Conservation (phyloP, 2,888 invertebrate genomes). For the Cryptus armator region DNA sequence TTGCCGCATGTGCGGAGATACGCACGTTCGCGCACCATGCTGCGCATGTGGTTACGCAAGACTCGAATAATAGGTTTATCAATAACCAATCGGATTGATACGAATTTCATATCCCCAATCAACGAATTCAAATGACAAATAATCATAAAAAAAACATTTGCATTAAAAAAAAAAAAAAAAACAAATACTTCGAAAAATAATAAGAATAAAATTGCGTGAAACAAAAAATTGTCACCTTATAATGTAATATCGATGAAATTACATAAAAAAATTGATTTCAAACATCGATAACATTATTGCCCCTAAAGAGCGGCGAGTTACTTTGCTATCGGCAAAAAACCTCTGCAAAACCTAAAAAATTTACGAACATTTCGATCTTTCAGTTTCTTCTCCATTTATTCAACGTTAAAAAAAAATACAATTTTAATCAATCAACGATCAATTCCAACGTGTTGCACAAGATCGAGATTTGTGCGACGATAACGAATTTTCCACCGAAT, state of each 20-base stretch:
- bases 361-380: not conserved
- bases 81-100: constrained; percentile 13
- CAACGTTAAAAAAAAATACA: constrained; percentile 27
- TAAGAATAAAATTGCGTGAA: too few species aligned
- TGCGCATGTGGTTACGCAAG: constrained; percentile 1
- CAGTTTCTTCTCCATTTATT: constrained; percentile 36
- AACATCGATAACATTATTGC: too few species aligned
- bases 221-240: too few species aligned
- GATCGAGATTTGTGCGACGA: constrained; percentile 50
- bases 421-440: constrained; percentile 44
- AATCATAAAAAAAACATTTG: not conserved
- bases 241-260: too few species aligned
- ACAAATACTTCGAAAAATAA: too few species aligned
- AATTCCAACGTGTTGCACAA: constrained; percentile 55
- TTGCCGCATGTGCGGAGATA: constrained; percentile 34
- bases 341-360: not conserved
- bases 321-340: too few species aligned
- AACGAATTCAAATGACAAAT: not conserved
- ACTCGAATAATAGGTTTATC: not conserved
- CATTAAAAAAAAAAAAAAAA: too few species aligned
- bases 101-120: not conserved
- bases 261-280: too few species aligned
- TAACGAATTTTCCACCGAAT: too few species aligned
- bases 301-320: too few species aligned
- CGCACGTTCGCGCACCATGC: constrained; percentile 8